These are phyloP conservation scores for Pomacea canaliculata DNA, from an alignment of 2,888 invertebrate genomes.

Conservation along the genomic window DNA sequence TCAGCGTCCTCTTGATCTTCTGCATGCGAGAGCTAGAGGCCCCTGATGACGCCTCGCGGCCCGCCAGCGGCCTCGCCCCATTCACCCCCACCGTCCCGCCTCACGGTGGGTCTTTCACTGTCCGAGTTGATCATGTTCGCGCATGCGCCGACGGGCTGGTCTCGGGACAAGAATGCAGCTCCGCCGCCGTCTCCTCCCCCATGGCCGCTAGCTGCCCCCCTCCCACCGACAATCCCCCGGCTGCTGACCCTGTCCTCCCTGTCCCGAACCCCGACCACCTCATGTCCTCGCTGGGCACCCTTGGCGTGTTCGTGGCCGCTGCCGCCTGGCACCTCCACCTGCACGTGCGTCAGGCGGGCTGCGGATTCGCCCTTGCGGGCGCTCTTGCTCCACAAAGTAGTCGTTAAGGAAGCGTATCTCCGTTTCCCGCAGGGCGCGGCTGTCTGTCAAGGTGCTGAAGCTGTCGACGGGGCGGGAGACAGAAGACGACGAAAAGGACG, in stretches of 20 bases:
- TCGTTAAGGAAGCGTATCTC: conserved; percentile 59
- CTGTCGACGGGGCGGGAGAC: not conserved
- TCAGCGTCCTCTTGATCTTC: conserved; percentile 28
- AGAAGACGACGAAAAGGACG: too few species aligned
- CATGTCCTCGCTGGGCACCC: not conserved
- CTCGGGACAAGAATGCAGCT: not conserved
- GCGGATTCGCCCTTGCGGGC: conserved; percentile 15
- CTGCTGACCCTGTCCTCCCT: not conserved
- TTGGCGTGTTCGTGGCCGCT: not conserved
- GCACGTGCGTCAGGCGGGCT: conserved; percentile 44
- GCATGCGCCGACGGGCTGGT: too few species aligned
- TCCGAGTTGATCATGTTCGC: too few species aligned
- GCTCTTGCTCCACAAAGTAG: conserved; percentile 9
- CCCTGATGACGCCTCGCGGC: too few species aligned
- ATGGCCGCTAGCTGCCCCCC: not conserved
- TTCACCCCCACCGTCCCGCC: conserved; percentile 17
- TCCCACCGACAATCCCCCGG: not conserved
- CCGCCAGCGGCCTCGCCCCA: conserved; percentile 11
- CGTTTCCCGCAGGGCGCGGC: conserved; percentile 55
- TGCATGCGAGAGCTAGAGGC: not conserved
- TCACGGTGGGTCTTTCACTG: not conserved
- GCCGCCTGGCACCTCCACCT: conserved; percentile 46
- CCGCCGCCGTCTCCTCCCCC: not conserved
- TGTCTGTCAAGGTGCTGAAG: conserved; percentile 29
- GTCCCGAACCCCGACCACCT: not conserved